Base-by-base conservation (phyloP, 92 coral and sea anemone species). In the Palythoa heliodiscus region DNA sequence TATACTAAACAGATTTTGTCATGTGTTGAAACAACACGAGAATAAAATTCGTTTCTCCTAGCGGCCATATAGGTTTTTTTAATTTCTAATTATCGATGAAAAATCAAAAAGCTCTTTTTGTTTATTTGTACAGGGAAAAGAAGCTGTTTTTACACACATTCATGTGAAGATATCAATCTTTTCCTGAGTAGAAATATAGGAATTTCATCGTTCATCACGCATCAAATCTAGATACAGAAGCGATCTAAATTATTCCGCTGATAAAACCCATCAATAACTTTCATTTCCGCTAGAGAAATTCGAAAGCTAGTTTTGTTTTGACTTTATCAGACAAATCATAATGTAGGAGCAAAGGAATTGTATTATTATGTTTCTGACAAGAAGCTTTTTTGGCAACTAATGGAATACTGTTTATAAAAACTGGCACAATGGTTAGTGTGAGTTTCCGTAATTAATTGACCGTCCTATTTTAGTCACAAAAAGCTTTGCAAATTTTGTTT, bases 401-500 rank as follows among this genome's bases (percentile, higher is more conserved):
- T 80, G 63, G 74, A 43, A 80, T 39, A 60, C n/a, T 80, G 84
- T 80, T 80, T 70, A 66, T 16, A 35, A n/a, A 80, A 61, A 66
- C 25, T 80, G 16, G n/a, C 58, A 79, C 73, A 80, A 66, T 80
- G 43, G 63, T 67, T 80, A 63, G 73, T 15, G n/a, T 47, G 72
- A 53, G 8, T 80, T 80, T 80, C 29, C 74, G 20, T 40, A 43
- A 80, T 80, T 80, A 80, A 80, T 66, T 47, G 74, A 80, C 84
- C 47, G 73, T 48, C 57, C 24, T 24, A 50, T 80, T 80, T 80
- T n/a, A 9, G 43, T 47, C 70, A 39, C 57, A n/a, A 66, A 61
- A 60, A 37, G 20, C 83, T 78, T 78, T 38, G 16, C 38, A 25
- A 78, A 35, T 9, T 35, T n/a, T 38, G 37, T 39, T 17, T 67